Conservation (phyloP, 2,888 invertebrate genomes). For the Caenorhabditis zanzibari region DNA sequence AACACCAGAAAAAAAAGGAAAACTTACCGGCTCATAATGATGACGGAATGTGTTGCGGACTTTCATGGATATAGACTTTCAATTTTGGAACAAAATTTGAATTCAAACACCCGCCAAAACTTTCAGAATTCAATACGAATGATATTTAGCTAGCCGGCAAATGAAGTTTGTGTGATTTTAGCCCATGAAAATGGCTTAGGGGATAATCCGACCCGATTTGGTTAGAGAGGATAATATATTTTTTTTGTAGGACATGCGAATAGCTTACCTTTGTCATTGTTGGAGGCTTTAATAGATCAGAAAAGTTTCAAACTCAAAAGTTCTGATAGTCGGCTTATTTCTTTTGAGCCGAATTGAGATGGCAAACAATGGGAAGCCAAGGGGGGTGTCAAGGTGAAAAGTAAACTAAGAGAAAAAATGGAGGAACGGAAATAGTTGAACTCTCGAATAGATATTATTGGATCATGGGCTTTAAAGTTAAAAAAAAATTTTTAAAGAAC, state of each 20-base stretch:
- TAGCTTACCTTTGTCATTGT: too few relatives aligned
- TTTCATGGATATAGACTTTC: conserved; percentile 44
- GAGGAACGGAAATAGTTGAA: conserved; percentile 2
- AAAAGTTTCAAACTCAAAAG: too few relatives aligned
- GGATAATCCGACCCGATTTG: too few relatives aligned
- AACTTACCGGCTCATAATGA: conserved; percentile 63
- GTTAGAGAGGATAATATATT: too few relatives aligned
- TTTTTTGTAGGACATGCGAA: too few relatives aligned
- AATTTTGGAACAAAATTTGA: background rate
- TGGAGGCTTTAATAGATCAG: too few relatives aligned
- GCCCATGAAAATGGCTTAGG: too few relatives aligned
- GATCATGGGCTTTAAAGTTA: too few relatives aligned
- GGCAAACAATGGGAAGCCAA: background rate
- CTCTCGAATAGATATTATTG: conserved; percentile 1
- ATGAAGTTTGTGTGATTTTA: too few relatives aligned
- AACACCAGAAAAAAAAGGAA: background rate
- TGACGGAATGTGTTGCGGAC: conserved; percentile 59
- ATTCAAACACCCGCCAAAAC: background rate
- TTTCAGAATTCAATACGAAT: too few relatives aligned
- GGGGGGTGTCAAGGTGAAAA: conserved; percentile 19
- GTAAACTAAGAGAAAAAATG: conserved; percentile 5
- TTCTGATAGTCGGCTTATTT: conserved; percentile 2
- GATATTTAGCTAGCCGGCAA: too few relatives aligned
- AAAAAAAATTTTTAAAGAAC: too few relatives aligned
- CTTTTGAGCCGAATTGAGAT: background rate